Evolutionary conservation across 2,797 vertebrate genomes (phyloP).

Genomic region (Meriones psammophilus): DNA sequence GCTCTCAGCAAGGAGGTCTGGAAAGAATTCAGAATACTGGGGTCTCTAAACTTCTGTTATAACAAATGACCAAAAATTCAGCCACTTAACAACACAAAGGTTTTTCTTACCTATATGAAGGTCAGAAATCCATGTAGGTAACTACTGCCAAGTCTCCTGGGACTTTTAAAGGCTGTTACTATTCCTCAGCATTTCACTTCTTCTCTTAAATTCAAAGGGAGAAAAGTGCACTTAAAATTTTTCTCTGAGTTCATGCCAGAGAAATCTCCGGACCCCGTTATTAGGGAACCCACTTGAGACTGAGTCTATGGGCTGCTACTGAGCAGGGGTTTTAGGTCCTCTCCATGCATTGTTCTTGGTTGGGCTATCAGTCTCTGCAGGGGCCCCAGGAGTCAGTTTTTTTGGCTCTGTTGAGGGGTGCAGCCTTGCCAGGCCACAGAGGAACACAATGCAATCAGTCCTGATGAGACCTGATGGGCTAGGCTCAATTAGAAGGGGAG

Average conservation of each 20-base stretch:
- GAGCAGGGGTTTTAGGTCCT: too few relatives aligned
- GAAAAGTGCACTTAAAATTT: neutral
- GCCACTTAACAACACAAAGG: neutral
- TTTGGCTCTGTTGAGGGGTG: too few relatives aligned
- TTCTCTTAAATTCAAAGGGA: slow-evolving; percentile 6
- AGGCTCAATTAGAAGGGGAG: too few relatives aligned
- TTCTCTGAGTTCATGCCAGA: neutral
- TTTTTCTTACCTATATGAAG: neutral
- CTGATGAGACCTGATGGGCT: too few relatives aligned
- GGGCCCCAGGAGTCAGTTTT: too few relatives aligned
- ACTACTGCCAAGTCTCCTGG: neutral
- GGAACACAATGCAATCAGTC: too few relatives aligned
- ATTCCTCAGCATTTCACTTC: neutral
- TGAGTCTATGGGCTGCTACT: too few relatives aligned
- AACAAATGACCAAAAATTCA: neutral
- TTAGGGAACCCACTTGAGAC: too few relatives aligned
- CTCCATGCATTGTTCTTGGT: too few relatives aligned
- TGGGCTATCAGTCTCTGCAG: too few relatives aligned
- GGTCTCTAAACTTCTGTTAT: neutral
- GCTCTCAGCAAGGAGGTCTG: neutral
- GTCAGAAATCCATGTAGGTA: neutral
- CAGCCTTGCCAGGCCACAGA: too few relatives aligned
- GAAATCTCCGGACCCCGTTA: too few relatives aligned
- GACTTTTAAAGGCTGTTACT: neutral
- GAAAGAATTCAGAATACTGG: neutral